phyloP scores from a whole-genome alignment of 37 sponge, comb jelly and placozoan species.

The Oscarella lobularis region DNA sequence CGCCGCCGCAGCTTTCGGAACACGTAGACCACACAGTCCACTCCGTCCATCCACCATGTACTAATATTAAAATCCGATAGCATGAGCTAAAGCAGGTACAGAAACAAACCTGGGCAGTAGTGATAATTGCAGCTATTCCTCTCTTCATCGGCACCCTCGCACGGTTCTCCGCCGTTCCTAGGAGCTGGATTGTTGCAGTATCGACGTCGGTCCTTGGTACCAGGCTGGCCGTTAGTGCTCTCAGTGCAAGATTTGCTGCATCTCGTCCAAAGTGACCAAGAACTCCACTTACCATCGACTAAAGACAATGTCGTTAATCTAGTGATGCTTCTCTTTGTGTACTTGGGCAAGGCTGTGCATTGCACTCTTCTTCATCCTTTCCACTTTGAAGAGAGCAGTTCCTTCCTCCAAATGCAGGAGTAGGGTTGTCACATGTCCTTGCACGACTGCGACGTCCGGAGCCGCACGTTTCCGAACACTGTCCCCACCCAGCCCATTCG shows the following conservation, averaged over 20 bases:
- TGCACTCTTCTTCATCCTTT: neutral
- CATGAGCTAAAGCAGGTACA: no score
- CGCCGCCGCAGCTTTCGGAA: no score
- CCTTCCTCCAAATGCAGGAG: neutral
- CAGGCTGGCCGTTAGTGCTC: no score
- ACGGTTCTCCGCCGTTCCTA: neutral
- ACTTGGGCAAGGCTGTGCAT: neutral
- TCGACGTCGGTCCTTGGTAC: neutral
- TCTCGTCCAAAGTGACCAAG: neutral
- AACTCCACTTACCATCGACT: neutral
- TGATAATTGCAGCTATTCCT: neutral
- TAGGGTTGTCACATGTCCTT: neutral
- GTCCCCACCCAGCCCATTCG: neutral
- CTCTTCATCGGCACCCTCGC: neutral
- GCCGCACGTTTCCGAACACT: neutral
- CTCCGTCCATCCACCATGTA: no score
- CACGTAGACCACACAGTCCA: no score
- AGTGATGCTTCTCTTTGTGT: neutral
- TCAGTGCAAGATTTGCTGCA: neutral
- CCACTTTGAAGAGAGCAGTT: no score
- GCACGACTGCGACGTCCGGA: neutral
- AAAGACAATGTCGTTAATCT: neutral
- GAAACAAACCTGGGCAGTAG: slow-evolving; percentile 14
- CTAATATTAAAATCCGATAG: no score
- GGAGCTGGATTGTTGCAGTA: slow-evolving; percentile 1